Evolutionary conservation across 2,888 invertebrate genomes (phyloP).

Genomic region (Heteromyza rotundicornis): DNA sequence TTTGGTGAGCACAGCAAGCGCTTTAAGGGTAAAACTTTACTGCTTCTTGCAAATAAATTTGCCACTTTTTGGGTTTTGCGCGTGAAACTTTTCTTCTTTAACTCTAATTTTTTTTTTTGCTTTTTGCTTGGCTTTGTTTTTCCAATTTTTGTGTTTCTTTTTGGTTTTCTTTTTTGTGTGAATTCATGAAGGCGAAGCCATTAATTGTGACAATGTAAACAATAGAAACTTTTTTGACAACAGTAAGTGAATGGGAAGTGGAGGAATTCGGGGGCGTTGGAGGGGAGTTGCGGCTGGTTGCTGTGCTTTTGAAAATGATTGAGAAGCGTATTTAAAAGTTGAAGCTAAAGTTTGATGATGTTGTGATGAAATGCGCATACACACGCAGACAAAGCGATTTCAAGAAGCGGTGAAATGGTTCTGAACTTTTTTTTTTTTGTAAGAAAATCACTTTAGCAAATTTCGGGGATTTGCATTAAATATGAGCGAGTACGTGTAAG

Average conservation of each 20-base stretch:
- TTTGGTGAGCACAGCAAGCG: background rate
- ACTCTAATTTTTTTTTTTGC: background rate
- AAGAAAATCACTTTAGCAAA: too few relatives aligned
- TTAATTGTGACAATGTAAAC: slow-evolving; percentile 31
- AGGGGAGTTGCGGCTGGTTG: background rate
- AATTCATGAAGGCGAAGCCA: slow-evolving; percentile 13
- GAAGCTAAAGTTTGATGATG: slow-evolving; percentile 16
- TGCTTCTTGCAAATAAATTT: background rate
- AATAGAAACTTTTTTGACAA: slow-evolving; percentile 28
- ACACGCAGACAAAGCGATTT: background rate
- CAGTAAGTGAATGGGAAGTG: slow-evolving; percentile 13
- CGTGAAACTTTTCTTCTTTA: background rate
- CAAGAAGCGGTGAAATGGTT: background rate
- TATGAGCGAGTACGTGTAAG: too few relatives aligned
- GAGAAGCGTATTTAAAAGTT: slow-evolving; percentile 14
- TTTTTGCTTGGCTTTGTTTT: too few relatives aligned
- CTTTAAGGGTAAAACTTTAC: background rate
- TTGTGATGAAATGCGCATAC: background rate
- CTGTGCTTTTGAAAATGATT: background rate
- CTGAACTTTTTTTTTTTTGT: background rate
- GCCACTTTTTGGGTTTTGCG: background rate
- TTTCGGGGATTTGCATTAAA: too few relatives aligned
- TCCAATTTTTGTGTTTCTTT: too few relatives aligned
- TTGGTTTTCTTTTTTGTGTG: background rate
- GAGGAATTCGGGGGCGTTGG: background rate